Evolutionary conservation across 2,113 vertebrate genomes (phyloP).

Genomic region (Pygoscelis adeliae): DNA sequence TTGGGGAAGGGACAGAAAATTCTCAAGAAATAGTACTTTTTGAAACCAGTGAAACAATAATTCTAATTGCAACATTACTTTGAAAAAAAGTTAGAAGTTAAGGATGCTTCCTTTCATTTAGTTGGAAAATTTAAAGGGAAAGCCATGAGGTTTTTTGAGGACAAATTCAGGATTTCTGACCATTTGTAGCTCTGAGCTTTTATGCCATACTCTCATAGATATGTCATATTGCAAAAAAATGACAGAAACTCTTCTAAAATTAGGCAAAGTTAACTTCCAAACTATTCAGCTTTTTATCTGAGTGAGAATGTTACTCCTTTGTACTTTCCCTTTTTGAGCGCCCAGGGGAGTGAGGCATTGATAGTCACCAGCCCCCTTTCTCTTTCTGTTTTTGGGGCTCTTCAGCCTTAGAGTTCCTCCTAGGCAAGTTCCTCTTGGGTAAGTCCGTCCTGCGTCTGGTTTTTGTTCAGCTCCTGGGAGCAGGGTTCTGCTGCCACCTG

Average conservation of each 20-base stretch:
- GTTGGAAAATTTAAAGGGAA: background rate
- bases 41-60: background rate
- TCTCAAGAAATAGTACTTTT: background rate
- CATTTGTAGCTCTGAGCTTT: background rate
- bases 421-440: background rate
- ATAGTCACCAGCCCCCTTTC: background rate
- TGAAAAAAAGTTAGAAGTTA: background rate
- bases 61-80: background rate
- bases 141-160: background rate
- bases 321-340: background rate
- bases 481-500: background rate
- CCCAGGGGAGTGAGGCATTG: fast-evolving
- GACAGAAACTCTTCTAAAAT: background rate
- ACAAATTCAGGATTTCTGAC: background rate
- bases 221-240: background rate
- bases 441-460: fast-evolving
- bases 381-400: background rate
- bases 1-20: background rate
- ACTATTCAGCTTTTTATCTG: background rate
- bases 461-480: background rate
- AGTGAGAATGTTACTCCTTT: background rate
- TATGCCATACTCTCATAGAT: background rate
- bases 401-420: background rate
- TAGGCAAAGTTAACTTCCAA: background rate
- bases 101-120: background rate